phyloP scores from a whole-genome alignment of 2,797 vertebrate species.

The Siniperca undulata region DNA sequence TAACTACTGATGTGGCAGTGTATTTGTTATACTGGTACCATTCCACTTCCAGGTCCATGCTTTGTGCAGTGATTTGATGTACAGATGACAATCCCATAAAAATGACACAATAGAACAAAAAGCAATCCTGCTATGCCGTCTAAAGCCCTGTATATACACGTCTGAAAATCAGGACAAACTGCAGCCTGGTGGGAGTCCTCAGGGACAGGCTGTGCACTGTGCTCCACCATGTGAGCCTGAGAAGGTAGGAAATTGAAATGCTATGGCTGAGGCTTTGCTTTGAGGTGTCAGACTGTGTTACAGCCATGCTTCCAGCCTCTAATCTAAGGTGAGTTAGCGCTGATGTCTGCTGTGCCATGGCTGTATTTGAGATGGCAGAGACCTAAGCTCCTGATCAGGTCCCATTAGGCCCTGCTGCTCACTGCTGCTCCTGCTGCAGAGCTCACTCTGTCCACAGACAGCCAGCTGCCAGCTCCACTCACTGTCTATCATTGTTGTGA shows the following conservation, averaged over 20 bases:
- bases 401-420: conserved; percentile 76
- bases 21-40: background rate
- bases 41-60: background rate
- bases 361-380: conserved; percentile 83
- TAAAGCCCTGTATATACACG: background rate
- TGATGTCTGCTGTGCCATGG: conserved; percentile 73
- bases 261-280: conserved; percentile 75
- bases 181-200: conserved; percentile 37
- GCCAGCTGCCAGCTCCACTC: conserved; percentile 67
- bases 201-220: conserved; percentile 11
- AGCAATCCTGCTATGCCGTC: conserved; percentile 3
- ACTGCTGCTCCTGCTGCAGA: conserved; percentile 47
- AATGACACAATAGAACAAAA: conserved; percentile 36
- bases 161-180: conserved; percentile 14
- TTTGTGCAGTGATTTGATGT: conserved; percentile 3
- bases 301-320: conserved; percentile 63
- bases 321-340: conserved; percentile 80
- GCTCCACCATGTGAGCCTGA: conserved; percentile 28
- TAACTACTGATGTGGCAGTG: background rate
- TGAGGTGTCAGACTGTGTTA: conserved; percentile 83
- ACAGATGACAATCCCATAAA: conserved; percentile 11
- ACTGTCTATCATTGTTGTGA: conserved; percentile 35
- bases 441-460: conserved; percentile 56
- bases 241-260: conserved; percentile 82
- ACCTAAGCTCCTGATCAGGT: conserved; percentile 83